phyloP scores from a whole-genome alignment of 2,888 invertebrate species.

The Ceraclea dissimilis region DNA sequence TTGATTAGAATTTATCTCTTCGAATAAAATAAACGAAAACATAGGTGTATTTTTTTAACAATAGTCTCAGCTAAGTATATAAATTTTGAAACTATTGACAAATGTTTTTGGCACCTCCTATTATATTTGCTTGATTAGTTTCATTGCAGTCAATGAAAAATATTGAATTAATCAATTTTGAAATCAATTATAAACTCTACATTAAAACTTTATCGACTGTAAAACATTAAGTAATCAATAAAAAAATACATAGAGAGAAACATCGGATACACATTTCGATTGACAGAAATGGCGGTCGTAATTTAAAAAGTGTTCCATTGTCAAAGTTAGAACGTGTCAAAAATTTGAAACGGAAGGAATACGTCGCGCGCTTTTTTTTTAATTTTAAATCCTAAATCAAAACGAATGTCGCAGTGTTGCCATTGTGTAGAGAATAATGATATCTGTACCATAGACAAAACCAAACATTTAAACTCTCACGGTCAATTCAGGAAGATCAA shows the following conservation, averaged over 20 bases:
- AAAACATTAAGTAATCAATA: not conserved
- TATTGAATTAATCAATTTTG: not conserved
- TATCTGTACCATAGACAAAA: conserved; percentile 11
- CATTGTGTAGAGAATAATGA: conserved; percentile 10
- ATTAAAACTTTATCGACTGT: not conserved
- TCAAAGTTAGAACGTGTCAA: conserved; percentile 17
- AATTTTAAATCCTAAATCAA: conserved; percentile 5
- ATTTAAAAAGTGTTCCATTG: conserved; percentile 22
- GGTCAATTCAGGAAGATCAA: conserved; percentile 25
- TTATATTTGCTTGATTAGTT: not conserved
- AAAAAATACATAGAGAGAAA: not conserved
- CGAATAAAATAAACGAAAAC: too few relatives aligned
- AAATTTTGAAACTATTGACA: too few relatives aligned
- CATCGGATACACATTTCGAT: not conserved
- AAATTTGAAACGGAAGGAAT: conserved; percentile 12
- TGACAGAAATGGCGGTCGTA: conserved; percentile 16
- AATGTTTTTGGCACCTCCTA: not conserved
- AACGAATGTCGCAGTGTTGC: conserved; percentile 10
- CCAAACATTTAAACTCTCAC: conserved; percentile 23
- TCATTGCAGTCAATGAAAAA: not conserved
- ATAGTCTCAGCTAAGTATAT: too few relatives aligned
- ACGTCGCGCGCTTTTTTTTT: conserved; percentile 14
- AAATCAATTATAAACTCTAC: conserved; percentile 1
- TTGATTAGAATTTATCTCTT: too few relatives aligned
- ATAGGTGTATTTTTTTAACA: too few relatives aligned